Evolutionary conservation across 2,113 vertebrate species (phyloP).

Genomic region (Cottus gobio): DNA sequence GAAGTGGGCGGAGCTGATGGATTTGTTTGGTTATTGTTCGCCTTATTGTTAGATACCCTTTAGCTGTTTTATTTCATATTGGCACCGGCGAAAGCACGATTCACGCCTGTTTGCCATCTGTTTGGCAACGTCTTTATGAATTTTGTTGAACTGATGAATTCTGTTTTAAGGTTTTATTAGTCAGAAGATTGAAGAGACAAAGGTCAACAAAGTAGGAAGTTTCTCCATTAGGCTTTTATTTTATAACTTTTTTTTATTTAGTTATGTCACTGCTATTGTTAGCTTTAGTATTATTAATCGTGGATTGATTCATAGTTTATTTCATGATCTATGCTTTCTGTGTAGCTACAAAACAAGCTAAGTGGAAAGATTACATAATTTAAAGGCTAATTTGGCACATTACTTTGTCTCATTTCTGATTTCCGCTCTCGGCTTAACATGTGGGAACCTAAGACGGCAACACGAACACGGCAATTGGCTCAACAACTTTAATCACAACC

Average conservation of each 20-base stretch:
- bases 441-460: not conserved
- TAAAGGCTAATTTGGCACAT: not conserved
- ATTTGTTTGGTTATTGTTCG: not conserved
- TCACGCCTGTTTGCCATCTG: not conserved
- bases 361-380: not conserved
- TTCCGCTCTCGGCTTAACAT: not conserved
- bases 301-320: not conserved
- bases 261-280: not conserved
- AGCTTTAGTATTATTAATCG: not conserved
- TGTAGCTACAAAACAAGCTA: not conserved
- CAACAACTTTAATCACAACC: conserved; percentile 13
- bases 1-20: not conserved
- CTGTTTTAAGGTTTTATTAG: not conserved
- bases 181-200: too few species aligned
- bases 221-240: not conserved
- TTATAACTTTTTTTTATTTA: not conserved
- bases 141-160: not conserved
- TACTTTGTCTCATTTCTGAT: not conserved
- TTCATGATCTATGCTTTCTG: not conserved
- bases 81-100: not conserved
- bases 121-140: not conserved
- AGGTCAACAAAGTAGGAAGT: too few species aligned
- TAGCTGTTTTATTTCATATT: not conserved
- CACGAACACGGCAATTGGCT: conserved; percentile 6
- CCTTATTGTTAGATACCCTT: not conserved